Base-by-base conservation (phyloP, 2,797 vertebrate species). In the Chiroxiphia lanceolata region DNA sequence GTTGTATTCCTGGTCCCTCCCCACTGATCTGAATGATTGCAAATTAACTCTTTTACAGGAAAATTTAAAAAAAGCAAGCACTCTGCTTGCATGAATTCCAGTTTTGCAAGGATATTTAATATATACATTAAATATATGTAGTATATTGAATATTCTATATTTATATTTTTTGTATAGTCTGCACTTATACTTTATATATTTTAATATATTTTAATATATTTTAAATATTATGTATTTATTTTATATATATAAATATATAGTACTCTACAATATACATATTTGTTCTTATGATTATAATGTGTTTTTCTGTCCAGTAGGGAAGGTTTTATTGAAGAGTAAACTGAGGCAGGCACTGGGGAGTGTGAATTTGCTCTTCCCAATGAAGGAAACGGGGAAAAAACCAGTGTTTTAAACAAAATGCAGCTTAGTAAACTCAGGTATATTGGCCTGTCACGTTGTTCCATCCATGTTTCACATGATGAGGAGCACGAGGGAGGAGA, bases 191-290 rank as follows among this genome's bases (percentile, higher is more conserved):
- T 44, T 44, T 19, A 44, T 20, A 44, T 44, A 20, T 44, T 44
- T 18, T 44, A 11, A 44, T 20, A 44, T 44, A 20, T 44, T 44
- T 18, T 44, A 11, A 44, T 19, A 17, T 48, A 47, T 50, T 48
- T 26, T 26, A 15, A 50, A 26, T 51, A 16, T 29, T 29, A 27
- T 51, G 4, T 29, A 51, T 17, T 29, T 6, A 45, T 45, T 45
- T 44, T 44, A 44, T 15, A 25, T 11, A 22, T 16, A 2, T 17
- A 26, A 44, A 59, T 13, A 13, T 3, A 3, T 53, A 44, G 70
- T 34, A 4, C 8, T 68, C 7, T 26, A 1, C 12, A 3, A 3
- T 80, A 31, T 12, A 5, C 0, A 0, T 38, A 3, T 42, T 54
- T 40, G 40, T 51, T 48, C 6, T 44, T 34, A 13, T 5, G 16